A percentile compares a stretch with the other conserved stretches of the same genome.
These are phyloP conservation scores for Anguilla anguilla DNA, from an alignment of 2,797 vertebrate species.

Conservation along the genomic window DNA sequence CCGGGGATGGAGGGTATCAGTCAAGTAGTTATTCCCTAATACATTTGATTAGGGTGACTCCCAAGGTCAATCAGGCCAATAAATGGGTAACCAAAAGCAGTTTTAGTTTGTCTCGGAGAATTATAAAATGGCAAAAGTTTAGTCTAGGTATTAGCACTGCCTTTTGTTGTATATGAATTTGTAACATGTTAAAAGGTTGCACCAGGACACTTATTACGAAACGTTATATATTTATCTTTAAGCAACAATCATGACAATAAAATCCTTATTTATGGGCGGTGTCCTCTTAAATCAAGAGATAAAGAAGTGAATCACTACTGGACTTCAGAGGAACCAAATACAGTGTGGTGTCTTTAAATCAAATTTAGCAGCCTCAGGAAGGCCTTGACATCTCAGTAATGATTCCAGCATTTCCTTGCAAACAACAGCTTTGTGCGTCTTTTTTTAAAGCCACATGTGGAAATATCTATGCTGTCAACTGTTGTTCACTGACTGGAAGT, in stretches of 20 bases:
- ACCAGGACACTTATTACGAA: background rate
- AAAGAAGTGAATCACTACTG: background rate
- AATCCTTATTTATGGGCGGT: background rate
- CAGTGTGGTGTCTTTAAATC: background rate
- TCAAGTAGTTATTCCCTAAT: no score
- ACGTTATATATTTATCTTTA: background rate
- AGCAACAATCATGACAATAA: background rate
- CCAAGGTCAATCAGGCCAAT: background rate
- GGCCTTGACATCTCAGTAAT: background rate
- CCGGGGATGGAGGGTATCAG: background rate
- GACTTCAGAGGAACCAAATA: background rate
- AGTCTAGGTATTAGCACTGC: background rate
- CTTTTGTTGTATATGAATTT: background rate
- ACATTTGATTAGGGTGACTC: background rate
- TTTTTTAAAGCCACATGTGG: background rate
- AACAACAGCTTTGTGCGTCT: background rate
- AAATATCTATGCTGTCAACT: background rate
- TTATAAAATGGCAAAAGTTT: background rate
- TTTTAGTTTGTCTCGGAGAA: background rate
- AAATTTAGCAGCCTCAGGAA: conserved; percentile 8
- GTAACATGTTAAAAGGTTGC: background rate
- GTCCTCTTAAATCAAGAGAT: background rate
- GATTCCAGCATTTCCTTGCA: conserved; percentile 13
- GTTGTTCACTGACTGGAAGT: background rate
- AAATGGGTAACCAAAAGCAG: background rate